Conservation (phyloP, 2,888 invertebrate species). For the Drosophila neonasuta region DNA sequence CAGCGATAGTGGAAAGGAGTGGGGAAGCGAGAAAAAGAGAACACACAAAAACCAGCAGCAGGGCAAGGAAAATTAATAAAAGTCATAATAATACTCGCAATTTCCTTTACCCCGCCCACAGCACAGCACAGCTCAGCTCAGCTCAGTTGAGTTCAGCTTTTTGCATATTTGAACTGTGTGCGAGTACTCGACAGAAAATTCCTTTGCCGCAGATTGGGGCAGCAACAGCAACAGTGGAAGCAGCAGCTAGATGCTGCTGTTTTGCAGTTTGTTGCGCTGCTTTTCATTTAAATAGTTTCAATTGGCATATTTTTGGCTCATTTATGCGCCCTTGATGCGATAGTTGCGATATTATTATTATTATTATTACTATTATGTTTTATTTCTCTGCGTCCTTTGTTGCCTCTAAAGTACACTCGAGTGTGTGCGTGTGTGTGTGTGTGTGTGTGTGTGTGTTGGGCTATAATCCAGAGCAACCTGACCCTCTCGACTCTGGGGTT, state of each 20-base stretch:
- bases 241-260: conserved; percentile 41
- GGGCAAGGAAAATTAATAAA: conserved; percentile 70
- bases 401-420: background rate
- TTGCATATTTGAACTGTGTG: conserved; percentile 44
- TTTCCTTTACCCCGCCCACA: conserved; percentile 63
- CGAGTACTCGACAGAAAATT: conserved; percentile 34
- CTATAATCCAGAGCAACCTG: conserved; percentile 3
- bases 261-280: conserved; percentile 11
- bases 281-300: conserved; percentile 70
- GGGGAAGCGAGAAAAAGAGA: conserved; percentile 9
- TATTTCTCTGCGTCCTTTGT: conserved; percentile 3
- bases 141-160: conserved; percentile 33
- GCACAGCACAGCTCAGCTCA: conserved; percentile 42
- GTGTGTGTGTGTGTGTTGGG: background rate
- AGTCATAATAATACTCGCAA: conserved; percentile 78
- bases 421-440: background rate
- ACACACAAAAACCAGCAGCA: conserved; percentile 26
- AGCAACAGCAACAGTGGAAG: conserved; percentile 1
- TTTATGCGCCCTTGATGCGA: conserved; percentile 39
- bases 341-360: conserved; percentile 43
- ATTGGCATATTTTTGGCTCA: conserved; percentile 48
- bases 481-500: background rate
- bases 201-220: conserved; percentile 27
- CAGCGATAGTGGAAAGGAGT: too few species aligned
- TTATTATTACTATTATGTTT: conserved; percentile 35